Conservation (phyloP, 2,797 vertebrate genomes). For the Lateolabrax maculatus region DNA sequence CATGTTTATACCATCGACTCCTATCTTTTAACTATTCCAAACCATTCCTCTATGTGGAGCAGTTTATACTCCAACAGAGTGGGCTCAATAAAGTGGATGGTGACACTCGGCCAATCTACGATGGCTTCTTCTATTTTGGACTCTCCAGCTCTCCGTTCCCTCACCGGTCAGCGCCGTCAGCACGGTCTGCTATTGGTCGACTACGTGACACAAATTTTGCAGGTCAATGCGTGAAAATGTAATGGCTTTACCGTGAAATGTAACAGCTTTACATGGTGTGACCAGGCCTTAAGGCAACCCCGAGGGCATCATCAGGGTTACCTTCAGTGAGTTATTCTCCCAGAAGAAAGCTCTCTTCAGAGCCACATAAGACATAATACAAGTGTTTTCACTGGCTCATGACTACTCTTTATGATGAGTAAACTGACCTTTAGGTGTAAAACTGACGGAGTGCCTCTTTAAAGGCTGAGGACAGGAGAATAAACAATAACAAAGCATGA, state of each 20-base stretch:
- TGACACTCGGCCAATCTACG: neutral
- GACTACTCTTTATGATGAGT: neutral
- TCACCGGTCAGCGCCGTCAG: neutral
- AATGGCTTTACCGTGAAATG: neutral
- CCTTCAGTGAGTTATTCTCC: too few relatives aligned
- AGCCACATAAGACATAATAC: neutral
- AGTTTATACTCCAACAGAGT: neutral
- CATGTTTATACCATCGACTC: neutral
- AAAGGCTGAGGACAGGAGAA: neutral
- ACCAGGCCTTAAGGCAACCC: neutral
- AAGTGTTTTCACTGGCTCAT: neutral
- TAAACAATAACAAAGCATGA: neutral
- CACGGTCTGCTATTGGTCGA: neutral
- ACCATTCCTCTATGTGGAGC: conserved; percentile 8
- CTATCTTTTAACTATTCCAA: too few relatives aligned
- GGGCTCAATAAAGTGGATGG: neutral
- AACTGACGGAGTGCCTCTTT: neutral
- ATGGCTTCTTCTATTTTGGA: neutral
- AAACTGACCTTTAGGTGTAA: conserved; percentile 1
- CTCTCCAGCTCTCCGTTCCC: neutral
- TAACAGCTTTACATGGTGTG: neutral
- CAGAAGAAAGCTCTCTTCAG: conserved; percentile 21
- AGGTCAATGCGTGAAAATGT: too few relatives aligned
- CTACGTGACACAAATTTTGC: neutral
- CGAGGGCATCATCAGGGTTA: neutral